These are phyloP conservation scores for Apantesis nais DNA, from an alignment of 2,888 invertebrate genomes.

Conservation along the genomic window DNA sequence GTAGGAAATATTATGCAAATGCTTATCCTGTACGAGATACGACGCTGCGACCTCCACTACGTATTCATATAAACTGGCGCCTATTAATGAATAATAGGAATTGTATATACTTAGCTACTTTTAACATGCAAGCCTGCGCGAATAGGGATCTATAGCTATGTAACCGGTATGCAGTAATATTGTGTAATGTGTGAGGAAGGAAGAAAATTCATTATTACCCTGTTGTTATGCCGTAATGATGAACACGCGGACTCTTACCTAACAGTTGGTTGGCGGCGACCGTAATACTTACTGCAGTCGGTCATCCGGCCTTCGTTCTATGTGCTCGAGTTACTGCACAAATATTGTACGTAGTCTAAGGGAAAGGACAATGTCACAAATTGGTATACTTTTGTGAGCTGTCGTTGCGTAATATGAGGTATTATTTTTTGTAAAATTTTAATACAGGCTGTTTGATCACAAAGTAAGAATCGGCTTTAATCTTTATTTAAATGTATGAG, in stretches of 20 bases:
- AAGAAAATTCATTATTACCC: constrained; percentile 62
- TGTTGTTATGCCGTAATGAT: constrained; percentile 64
- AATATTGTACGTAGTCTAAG: constrained; percentile 30
- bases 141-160: constrained; percentile 39
- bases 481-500: not conserved
- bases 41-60: not conserved
- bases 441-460: not conserved
- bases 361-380: constrained; percentile 47
- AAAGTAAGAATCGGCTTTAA: not conserved
- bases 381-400: constrained; percentile 4
- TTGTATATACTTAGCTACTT: not conserved
- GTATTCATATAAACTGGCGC: not conserved
- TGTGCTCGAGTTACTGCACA: constrained; percentile 7
- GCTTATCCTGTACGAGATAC: not conserved
- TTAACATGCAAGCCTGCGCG: constrained; percentile 26
- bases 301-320: constrained; percentile 45
- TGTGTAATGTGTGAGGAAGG: constrained; percentile 73
- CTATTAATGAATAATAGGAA: not conserved
- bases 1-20: not conserved
- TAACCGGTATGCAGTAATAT: constrained; percentile 60
- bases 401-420: no score
- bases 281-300: constrained; percentile 47
- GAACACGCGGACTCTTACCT: constrained; percentile 62
- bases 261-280: constrained; percentile 50
- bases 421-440: not conserved